Evolutionary conservation across 2,797 vertebrate genomes (phyloP).

Genomic region (Ctenosaura bakeri): DNA sequence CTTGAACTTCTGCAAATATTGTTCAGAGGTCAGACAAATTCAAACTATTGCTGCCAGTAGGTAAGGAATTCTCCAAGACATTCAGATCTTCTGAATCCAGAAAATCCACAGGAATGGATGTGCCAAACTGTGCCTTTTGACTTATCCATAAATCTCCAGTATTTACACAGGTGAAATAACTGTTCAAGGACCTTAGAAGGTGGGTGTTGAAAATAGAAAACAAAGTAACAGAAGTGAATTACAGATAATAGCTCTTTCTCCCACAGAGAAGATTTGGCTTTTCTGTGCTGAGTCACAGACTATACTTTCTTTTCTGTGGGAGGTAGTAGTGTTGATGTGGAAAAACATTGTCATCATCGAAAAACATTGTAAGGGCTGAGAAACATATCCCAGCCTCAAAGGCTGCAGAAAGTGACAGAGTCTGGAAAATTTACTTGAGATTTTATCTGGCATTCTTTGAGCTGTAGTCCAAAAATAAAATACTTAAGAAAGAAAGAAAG

Average conservation of each 20-base stretch:
- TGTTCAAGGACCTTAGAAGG: slow-evolving; percentile 14
- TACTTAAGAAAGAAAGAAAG: no score
- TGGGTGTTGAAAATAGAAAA: slow-evolving; percentile 21
- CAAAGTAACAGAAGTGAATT: slow-evolving; percentile 17
- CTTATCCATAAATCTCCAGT: slow-evolving; percentile 36
- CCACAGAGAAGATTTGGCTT: neutral
- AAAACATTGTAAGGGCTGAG: neutral
- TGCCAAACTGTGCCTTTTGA: neutral
- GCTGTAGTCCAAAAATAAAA: no score
- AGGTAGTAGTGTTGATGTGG: neutral
- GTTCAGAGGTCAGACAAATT: neutral
- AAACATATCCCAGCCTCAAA: neutral
- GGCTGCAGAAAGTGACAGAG: neutral
- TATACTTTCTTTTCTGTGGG: slow-evolving; percentile 14
- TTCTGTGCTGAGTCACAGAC: neutral
- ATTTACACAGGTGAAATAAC: slow-evolving; percentile 46
- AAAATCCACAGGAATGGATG: slow-evolving; percentile 7
- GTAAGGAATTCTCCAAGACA: no score
- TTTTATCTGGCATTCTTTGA: neutral
- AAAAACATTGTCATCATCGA: neutral
- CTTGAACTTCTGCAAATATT: neutral
- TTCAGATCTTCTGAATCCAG: slow-evolving; percentile 1
- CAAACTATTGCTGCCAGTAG: neutral
- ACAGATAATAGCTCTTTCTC: slow-evolving; percentile 28
- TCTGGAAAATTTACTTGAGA: neutral